Percentiles rank a stretch among this genome's conserved stretches.
Conservation (phyloP, 2,888 invertebrate species). For the Agrenia bidenticulata region DNA sequence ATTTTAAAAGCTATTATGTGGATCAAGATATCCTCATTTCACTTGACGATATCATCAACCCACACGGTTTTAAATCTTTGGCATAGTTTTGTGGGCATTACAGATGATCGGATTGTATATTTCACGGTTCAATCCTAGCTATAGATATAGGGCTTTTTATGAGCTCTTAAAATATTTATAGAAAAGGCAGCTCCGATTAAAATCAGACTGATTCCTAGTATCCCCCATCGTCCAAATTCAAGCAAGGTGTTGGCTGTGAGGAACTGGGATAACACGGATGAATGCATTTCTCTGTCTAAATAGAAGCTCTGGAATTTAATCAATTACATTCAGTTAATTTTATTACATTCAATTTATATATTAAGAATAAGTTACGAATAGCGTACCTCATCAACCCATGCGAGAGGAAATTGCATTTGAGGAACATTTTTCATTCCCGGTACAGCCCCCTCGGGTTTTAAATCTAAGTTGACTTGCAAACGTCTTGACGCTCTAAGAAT, state of each 20-base stretch:
- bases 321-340: background rate
- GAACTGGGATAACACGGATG: background rate
- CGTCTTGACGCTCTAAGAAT: constrained; percentile 30
- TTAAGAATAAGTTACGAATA: background rate
- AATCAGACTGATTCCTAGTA: constrained; percentile 15
- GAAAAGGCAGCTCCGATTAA: constrained; percentile 18
- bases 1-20: no score
- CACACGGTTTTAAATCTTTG: no score
- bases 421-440: constrained; percentile 32
- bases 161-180: constrained; percentile 19
- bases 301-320: background rate
- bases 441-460: constrained; percentile 27
- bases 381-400: constrained; percentile 40
- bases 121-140: no score
- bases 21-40: no score
- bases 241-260: background rate
- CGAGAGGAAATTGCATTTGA: constrained; percentile 33
- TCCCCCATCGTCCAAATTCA: constrained; percentile 19
- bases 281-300: constrained; percentile 11
- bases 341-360: background rate
- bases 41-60: no score
- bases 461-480: constrained; percentile 40
- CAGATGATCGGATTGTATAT: no score
- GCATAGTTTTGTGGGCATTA: no score
- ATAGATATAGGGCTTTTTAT: constrained; percentile 20